Evolutionary conservation across 1,140 invertebrate genomes (phyloP), one percentile per base, ranked within the genome.

Genomic region (Homalodisca vitripennis): DNA sequence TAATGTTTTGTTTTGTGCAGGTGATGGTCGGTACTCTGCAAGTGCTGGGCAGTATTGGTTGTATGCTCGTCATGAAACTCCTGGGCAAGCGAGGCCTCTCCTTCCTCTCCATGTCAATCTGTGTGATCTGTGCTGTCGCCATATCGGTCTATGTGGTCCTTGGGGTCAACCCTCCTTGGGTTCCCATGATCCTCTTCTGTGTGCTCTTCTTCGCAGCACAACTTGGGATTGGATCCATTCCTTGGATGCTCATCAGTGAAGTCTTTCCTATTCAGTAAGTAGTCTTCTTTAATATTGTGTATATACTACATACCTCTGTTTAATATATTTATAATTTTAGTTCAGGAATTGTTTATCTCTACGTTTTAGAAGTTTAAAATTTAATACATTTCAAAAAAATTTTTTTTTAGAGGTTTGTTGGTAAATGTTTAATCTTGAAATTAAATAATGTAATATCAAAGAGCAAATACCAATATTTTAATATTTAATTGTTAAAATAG

Each of bases 11-110:
- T 30, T 41, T 46, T n/a, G n/a, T 30, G 22, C 69, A 74, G 73
- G 71, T 74, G 1, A 13, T 71, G 3, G 68, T 67, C 1, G 68
- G 67, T 30, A 55, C 48, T 17, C 60, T 68, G 24, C 71, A 17
- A 32, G 27, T 69, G 31, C 53, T 31, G 14, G 34, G 34, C 34
- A 41, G 34, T 41, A 6, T 74, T 1, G 48, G 55, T 1, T 73
- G 73, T 29, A 74, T 74, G 68, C 30, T 55, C 22, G 41, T 48
- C 34, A 66, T 66, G 69, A 55, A 68, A 34, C 60, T 66, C 17
- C 32, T 79, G 29, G 79, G 81, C 66, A 74, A 80, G 65, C 63
- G 80, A 55, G 30, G 75, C 13, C 51, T 79, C 3, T 72, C 63
- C 24, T 67, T 77, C 2, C 13, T 69, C 17, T 77, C 81, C 30